A percentile compares a stretch with the other conserved stretches of the same genome.
Evolutionary conservation across 2,113 vertebrate species (phyloP).

Genomic region (Plecturocebus donacophilus): DNA sequence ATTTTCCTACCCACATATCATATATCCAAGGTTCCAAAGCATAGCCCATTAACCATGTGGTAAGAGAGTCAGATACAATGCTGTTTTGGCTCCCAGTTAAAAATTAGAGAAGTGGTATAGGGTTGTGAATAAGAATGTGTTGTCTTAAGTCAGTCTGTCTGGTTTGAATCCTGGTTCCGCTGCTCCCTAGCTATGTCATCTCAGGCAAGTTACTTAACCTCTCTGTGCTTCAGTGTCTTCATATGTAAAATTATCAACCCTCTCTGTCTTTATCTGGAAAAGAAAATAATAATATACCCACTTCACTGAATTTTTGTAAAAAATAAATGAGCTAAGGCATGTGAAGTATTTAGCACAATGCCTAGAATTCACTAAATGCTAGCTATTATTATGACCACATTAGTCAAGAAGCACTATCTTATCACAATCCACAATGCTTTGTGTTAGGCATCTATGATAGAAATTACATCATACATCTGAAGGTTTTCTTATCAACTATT

Average conservation of each 20-base stretch:
- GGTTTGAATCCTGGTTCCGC: neutral
- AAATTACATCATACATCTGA: neutral
- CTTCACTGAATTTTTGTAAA: neutral
- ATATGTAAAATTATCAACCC: neutral
- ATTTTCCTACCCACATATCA: neutral
- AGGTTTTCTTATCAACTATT: neutral
- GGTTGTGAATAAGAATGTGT: neutral
- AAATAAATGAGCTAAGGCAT: neutral
- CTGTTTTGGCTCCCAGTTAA: neutral
- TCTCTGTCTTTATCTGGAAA: conserved; percentile 5
- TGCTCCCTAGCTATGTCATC: neutral
- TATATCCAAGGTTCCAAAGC: conserved; percentile 10
- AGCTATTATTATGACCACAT: neutral
- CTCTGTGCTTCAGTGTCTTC: neutral
- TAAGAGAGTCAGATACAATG: neutral
- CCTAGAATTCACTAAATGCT: neutral
- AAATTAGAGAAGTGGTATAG: neutral
- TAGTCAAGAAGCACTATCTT: neutral
- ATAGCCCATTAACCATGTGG: neutral
- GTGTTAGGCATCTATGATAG: neutral
- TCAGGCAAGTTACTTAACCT: neutral
- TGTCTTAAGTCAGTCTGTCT: conserved; percentile 24
- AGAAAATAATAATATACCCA: neutral
- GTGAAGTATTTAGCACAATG: neutral
- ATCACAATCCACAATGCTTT: neutral